Conservation (phyloP, 2,113 vertebrate species). For the Sapayoa aenigma region DNA sequence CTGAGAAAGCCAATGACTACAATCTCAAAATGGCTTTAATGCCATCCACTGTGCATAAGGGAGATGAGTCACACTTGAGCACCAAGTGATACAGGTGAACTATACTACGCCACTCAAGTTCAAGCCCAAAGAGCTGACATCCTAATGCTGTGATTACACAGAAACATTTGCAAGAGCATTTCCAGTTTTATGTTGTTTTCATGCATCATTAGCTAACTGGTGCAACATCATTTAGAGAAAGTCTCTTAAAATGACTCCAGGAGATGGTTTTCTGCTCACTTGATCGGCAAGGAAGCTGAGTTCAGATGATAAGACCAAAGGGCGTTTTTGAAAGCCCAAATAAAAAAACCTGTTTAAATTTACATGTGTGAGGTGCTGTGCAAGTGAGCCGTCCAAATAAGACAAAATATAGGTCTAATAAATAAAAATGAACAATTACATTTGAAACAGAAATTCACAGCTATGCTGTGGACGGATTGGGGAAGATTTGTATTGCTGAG, state of each 20-base stretch:
- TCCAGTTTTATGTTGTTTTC: neutral
- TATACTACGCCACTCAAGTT: neutral
- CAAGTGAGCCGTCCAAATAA: neutral
- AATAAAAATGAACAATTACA: neutral
- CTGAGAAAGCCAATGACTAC: neutral
- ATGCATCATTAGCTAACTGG: constrained; percentile 17
- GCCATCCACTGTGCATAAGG: neutral
- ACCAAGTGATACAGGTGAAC: neutral
- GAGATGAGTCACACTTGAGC: neutral
- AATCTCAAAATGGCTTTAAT: neutral
- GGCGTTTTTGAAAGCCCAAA: neutral
- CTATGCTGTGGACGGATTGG: neutral
- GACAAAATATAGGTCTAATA: neutral
- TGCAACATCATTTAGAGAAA: neutral
- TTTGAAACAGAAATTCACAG: neutral
- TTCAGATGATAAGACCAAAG: neutral
- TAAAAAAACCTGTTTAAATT: neutral
- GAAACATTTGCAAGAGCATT: neutral
- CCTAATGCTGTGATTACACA: neutral
- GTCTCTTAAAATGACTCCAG: constrained; percentile 19
- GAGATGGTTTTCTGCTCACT: constrained; percentile 1
- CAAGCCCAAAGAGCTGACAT: neutral
- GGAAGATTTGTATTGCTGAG: neutral
- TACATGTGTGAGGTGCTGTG: neutral
- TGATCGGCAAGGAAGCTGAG: neutral